These are phyloP conservation scores for Promerops cafer DNA, from an alignment of 2,113 vertebrate genomes.

Conservation along the genomic window DNA sequence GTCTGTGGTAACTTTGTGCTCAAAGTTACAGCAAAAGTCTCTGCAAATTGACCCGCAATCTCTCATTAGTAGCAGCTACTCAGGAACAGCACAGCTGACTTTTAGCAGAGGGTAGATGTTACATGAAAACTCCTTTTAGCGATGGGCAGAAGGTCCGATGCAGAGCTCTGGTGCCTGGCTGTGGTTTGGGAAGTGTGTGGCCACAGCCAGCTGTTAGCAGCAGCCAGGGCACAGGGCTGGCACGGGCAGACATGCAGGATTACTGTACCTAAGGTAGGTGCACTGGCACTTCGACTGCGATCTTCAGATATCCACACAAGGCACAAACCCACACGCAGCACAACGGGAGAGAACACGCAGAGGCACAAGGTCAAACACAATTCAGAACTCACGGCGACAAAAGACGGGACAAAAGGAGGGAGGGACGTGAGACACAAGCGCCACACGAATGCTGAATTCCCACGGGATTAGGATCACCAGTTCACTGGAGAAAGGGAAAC, in stretches of 20 bases:
- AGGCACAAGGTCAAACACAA: constrained; percentile 78
- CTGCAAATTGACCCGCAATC: neutral
- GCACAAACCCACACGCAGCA: constrained; percentile 78
- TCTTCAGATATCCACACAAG: constrained; percentile 87
- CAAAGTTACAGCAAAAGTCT: neutral
- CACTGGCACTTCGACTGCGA: constrained; percentile 92
- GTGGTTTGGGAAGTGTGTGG: neutral
- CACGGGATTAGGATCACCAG: neutral
- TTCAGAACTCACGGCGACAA: constrained; percentile 31
- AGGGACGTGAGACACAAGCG: neutral
- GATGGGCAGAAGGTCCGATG: neutral
- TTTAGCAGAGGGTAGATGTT: constrained; percentile 21
- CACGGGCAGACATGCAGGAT: constrained; percentile 64
- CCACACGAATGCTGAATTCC: neutral
- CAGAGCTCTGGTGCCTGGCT: neutral
- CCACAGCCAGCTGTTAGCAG: constrained; percentile 33
- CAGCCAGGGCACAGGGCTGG: constrained; percentile 8
- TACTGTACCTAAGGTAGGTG: constrained; percentile 93
- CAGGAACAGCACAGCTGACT: neutral
- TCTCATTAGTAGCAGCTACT: constrained; percentile 41
- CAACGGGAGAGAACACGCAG: constrained; percentile 72
- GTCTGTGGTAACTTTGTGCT: neutral
- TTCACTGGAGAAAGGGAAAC: neutral
- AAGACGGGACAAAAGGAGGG: constrained; percentile 19
- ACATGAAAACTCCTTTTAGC: neutral